Conservation (phyloP, 2,113 vertebrate species). For the Gallinago media region DNA sequence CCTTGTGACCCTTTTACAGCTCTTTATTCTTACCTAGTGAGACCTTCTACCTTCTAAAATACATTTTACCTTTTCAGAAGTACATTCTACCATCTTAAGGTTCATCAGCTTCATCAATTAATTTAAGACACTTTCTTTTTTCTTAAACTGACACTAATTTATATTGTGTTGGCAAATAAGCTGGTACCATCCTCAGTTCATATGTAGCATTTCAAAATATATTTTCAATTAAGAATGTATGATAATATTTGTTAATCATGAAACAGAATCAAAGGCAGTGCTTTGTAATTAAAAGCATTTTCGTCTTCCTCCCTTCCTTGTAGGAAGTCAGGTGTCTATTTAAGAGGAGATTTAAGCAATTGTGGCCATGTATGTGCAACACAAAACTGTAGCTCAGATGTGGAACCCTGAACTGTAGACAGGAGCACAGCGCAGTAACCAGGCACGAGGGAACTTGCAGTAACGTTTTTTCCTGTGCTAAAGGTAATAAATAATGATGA, state of each 20-base stretch:
- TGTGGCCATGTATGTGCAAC: not conserved
- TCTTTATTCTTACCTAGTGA: no score
- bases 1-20: no score
- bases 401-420: not conserved
- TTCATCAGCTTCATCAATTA: not conserved
- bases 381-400: not conserved
- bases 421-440: not conserved
- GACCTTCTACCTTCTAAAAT: no score
- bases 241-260: not conserved
- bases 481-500: not conserved
- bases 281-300: conserved; percentile 20
- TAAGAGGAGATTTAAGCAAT: not conserved
- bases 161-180: not conserved
- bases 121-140: not conserved
- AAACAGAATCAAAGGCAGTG: not conserved
- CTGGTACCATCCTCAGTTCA: not conserved
- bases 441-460: not conserved
- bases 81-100: no score
- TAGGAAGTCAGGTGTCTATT: not conserved
- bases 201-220: conserved; percentile 61
- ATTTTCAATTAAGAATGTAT: conserved; percentile 41
- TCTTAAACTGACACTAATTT: not conserved
- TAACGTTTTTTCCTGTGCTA: not conserved
- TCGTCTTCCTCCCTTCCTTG: not conserved
- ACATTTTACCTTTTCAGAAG: no score